Evolutionary conservation across 2,113 vertebrate genomes (phyloP).

Genomic region (Microcebus ravelobensis): DNA sequence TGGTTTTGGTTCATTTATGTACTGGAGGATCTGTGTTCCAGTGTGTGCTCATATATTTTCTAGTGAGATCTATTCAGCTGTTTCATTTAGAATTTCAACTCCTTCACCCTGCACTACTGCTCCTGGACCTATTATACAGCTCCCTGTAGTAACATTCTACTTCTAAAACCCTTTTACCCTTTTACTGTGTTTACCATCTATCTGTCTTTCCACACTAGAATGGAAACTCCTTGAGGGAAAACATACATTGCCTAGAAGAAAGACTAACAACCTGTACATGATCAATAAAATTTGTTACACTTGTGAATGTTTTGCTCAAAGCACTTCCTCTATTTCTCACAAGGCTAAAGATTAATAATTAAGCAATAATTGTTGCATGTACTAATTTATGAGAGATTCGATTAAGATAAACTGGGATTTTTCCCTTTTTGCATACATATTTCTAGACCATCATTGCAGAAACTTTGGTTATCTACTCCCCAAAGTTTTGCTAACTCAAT

Average conservation of each 20-base stretch:
- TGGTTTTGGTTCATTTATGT: background rate
- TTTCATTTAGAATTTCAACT: background rate
- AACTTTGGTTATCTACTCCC: background rate
- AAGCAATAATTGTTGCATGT: too few relatives aligned
- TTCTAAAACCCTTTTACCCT: background rate
- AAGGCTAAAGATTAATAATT: background rate
- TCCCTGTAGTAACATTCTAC: background rate
- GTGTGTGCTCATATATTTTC: background rate
- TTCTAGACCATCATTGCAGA: background rate
- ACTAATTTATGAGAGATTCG: too few relatives aligned
- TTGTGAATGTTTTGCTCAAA: background rate
- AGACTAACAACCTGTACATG: background rate
- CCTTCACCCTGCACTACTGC: background rate
- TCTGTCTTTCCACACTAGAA: background rate
- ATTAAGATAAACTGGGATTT: background rate
- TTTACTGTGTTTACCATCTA: too few relatives aligned
- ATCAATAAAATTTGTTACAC: background rate
- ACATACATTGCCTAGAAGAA: too few relatives aligned
- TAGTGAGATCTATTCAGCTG: background rate
- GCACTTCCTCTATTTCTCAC: background rate
- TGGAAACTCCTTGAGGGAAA: background rate
- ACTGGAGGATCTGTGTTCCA: background rate
- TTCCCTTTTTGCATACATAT: background rate
- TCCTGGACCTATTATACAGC: too few relatives aligned
- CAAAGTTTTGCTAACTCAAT: background rate